A percentile compares a stretch with the other conserved stretches of the same genome.
Evolutionary conservation across 2,113 vertebrate genomes (phyloP).

Genomic region (Paedocypris sp.): DNA sequence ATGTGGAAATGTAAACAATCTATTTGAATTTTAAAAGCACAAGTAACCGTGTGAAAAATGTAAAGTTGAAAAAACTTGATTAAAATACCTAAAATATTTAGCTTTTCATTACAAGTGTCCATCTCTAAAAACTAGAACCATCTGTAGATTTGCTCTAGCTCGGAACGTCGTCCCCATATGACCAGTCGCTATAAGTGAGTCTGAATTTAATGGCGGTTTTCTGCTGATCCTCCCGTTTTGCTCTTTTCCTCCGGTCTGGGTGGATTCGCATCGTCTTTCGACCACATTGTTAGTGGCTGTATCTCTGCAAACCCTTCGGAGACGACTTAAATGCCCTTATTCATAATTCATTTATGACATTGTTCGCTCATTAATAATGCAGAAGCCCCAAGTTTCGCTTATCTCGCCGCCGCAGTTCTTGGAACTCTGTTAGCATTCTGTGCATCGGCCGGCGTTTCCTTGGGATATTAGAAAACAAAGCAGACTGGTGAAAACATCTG

Average conservation of each 20-base stretch:
- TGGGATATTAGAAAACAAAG: neutral
- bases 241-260: neutral
- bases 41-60: too few relatives aligned
- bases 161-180: too few relatives aligned
- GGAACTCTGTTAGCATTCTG: neutral
- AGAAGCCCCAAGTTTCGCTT: neutral
- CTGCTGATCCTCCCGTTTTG: too few relatives aligned
- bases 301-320: neutral
- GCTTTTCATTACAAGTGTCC: too few relatives aligned
- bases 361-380: constrained; percentile 30
- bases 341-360: constrained; percentile 26
- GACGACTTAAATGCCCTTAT: constrained; percentile 23
- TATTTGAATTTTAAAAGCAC: too few relatives aligned
- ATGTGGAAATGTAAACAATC: too few relatives aligned
- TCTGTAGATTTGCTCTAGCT: too few relatives aligned
- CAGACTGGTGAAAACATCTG: neutral
- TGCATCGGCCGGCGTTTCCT: neutral
- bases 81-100: too few relatives aligned
- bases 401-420: constrained; percentile 4
- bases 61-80: too few relatives aligned
- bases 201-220: too few relatives aligned
- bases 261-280: neutral
- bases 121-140: too few relatives aligned
- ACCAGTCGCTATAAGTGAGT: too few relatives aligned
- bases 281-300: constrained; percentile 2